Base-by-base conservation (phyloP, 2,888 invertebrate genomes). In the Rhogogaster chlorosoma region DNA sequence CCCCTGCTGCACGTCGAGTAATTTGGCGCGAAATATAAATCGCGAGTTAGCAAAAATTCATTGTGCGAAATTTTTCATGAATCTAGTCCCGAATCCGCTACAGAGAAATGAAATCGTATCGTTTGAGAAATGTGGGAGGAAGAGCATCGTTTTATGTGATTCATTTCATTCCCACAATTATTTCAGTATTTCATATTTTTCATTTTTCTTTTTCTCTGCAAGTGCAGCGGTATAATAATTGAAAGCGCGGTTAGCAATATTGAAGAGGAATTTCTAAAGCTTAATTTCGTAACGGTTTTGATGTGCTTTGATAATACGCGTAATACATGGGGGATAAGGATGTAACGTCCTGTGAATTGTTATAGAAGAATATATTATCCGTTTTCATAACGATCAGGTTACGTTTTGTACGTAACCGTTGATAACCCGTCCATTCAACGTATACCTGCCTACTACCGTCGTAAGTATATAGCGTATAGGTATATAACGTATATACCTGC, bases 331-430 rank as follows among this genome's bases (percentile, higher is more conserved):
- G 29, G 5, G 26, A 26, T 32, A 32, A 32, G 67, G 67, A 32
- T 67, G 22, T 32, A 67, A 67, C 67, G 29, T 67, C 67, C 67
- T 67, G 67, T 67, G 22, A 67, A 67, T 67, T 67, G 29, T 67
- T 67, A 32, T 26, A 67, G 15, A 15, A 67, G 32, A 67, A 67
- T n/a, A n/a, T n/a, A n/a, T 67, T 32, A 32, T 67, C 32, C 22
- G 29, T 67, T 29, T 29, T 32, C 22, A 32, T 67, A 29, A 67
- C 67, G 67, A 67, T 67, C 15, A 67, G 12, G 26, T 67, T 67
- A 29, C 67, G 67, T 67, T 67, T 67, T 67, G 67, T 29, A 67
- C 67, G 26, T 67, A 29, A 67, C 32, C 32, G 61, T 61, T 61
- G 61, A 61, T 61, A 53, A n/a, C 53, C 53, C 53, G 18, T 53